phyloP scores from a whole-genome alignment of 2,888 invertebrate genomes.

The Apoderus coryli region DNA sequence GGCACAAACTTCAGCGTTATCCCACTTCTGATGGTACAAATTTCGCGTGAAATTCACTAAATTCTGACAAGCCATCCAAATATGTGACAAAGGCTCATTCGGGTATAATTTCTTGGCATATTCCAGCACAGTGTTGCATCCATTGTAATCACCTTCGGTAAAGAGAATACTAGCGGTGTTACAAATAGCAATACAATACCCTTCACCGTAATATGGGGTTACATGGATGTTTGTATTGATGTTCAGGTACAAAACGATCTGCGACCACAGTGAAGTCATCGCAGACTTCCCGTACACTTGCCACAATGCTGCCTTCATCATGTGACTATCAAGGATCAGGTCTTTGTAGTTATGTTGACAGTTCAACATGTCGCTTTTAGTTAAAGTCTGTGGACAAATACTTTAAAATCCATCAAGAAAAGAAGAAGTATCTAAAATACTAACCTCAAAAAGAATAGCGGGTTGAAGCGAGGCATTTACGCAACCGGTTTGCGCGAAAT shows the following conservation, averaged over 20 bases:
- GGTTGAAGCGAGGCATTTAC: slow-evolving; percentile 48
- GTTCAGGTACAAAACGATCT: slow-evolving; percentile 62
- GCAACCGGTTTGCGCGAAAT: slow-evolving; percentile 63
- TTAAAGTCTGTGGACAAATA: slow-evolving; percentile 38
- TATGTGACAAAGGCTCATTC: slow-evolving; percentile 41
- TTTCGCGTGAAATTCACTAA: slow-evolving; percentile 31
- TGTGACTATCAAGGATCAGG: slow-evolving; percentile 63
- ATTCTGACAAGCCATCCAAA: slow-evolving; percentile 56
- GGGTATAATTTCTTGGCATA: slow-evolving; percentile 49
- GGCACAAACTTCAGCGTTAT: slow-evolving; percentile 53
- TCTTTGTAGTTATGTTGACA: slow-evolving; percentile 73
- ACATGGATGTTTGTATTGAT: slow-evolving; percentile 34
- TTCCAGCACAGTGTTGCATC: slow-evolving; percentile 42
- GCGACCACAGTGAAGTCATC: slow-evolving; percentile 67
- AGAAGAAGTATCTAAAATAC: no score
- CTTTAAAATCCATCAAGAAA: no score
- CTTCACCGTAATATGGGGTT: slow-evolving; percentile 42
- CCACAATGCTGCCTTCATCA: slow-evolving; percentile 78
- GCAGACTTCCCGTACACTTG: slow-evolving; percentile 76
- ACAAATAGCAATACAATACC: slow-evolving; percentile 54
- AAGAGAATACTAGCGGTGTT: slow-evolving; percentile 45
- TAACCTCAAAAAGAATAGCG: slow-evolving; percentile 50
- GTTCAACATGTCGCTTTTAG: slow-evolving; percentile 74
- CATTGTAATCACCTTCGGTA: slow-evolving; percentile 38
- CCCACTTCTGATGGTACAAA: slow-evolving; percentile 46